Evolutionary conservation across 2,888 invertebrate species (phyloP).

Genomic region (Thereva unica): DNA sequence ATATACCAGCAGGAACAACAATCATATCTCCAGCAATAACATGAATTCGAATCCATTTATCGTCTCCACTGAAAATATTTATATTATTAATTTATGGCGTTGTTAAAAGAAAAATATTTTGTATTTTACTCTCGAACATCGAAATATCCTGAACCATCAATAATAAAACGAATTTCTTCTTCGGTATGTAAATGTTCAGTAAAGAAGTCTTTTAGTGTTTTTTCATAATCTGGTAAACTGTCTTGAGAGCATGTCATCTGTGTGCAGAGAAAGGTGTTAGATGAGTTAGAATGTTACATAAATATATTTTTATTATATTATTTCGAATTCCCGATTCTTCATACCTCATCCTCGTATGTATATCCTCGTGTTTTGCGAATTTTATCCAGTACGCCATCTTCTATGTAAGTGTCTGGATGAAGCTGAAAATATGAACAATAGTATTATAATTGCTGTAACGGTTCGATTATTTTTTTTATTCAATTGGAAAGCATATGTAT

Average conservation of each 20-base stretch:
- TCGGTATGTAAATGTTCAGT: conserved; percentile 94
- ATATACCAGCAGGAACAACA: conserved; percentile 92
- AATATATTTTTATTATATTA: too few species aligned
- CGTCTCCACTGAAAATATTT: conserved; percentile 58
- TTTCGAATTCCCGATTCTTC: neutral
- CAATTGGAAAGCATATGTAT: too few species aligned
- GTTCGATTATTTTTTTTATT: too few species aligned
- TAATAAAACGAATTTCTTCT: conserved; percentile 90
- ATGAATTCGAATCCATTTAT: conserved; percentile 91
- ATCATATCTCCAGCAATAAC: conserved; percentile 86
- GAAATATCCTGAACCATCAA: conserved; percentile 93
- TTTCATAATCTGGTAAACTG: conserved; percentile 80
- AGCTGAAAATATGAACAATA: conserved; percentile 60
- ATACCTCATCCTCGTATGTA: conserved; percentile 77
- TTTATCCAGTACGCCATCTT: conserved; percentile 68
- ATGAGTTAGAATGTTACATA: neutral
- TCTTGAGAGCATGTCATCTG: conserved; percentile 77
- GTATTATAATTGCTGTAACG: too few species aligned
- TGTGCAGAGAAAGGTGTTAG: neutral
- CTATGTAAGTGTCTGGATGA: conserved; percentile 64
- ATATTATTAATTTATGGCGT: neutral
- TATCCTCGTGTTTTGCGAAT: conserved; percentile 78
- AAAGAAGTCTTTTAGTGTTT: conserved; percentile 85
- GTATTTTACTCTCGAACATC: conserved; percentile 77
- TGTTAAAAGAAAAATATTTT: neutral